These are phyloP conservation scores for Melanotaenia maccullochi DNA, from an alignment of 2,797 vertebrate genomes.

Conservation along the genomic window DNA sequence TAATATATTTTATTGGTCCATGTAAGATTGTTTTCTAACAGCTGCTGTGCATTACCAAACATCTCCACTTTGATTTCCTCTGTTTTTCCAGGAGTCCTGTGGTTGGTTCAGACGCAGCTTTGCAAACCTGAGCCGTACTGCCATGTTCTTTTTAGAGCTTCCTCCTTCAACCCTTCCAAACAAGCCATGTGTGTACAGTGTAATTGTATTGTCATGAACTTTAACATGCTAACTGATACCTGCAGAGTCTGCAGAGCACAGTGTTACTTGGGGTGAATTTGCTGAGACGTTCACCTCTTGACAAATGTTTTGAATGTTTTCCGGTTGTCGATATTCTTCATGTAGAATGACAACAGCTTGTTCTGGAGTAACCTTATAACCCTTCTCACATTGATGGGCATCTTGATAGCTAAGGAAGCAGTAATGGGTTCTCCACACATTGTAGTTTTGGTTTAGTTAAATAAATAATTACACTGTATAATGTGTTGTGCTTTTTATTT, in stretches of 20 bases:
- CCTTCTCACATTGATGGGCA: no score
- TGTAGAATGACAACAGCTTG: no score
- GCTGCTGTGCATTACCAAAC: no score
- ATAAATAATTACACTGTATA: not conserved
- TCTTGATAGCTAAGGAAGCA: not conserved
- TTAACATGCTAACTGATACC: not conserved
- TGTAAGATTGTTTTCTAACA: not conserved
- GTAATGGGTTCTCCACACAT: not conserved
- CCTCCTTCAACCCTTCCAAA: not conserved
- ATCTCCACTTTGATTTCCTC: not conserved
- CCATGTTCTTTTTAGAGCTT: not conserved
- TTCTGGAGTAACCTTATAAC: no score
- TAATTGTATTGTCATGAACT: not conserved
- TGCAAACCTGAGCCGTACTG: not conserved
- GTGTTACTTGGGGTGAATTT: no score
- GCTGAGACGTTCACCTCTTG: no score
- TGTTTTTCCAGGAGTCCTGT: not conserved
- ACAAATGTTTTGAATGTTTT: no score
- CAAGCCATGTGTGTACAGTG: no score
- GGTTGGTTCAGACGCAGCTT: not conserved
- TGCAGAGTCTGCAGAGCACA: not conserved
- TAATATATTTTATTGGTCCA: not conserved
- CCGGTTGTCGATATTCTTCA: no score
- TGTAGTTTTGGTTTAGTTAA: not conserved
- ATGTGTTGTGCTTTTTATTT: not conserved